These are phyloP conservation scores for Drosophila paucipuncta DNA, from an alignment of 2,888 invertebrate genomes.

Conservation along the genomic window DNA sequence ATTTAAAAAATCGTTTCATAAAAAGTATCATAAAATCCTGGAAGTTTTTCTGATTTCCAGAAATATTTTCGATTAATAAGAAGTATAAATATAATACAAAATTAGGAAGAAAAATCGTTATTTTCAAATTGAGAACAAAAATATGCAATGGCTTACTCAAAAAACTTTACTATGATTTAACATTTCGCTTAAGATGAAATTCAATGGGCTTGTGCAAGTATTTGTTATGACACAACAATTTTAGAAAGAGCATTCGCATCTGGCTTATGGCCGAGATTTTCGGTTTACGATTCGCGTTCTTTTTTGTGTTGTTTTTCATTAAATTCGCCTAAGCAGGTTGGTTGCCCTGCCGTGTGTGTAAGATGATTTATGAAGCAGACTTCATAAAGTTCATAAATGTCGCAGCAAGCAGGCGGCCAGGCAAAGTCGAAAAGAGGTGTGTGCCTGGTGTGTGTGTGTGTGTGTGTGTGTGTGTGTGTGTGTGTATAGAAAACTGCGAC, in stretches of 20 bases:
- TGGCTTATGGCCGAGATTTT: background rate
- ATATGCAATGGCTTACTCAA: background rate
- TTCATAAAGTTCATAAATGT: slow-evolving; percentile 82
- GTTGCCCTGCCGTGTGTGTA: slow-evolving; percentile 68
- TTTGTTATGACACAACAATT: background rate
- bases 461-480: slow-evolving; percentile 17
- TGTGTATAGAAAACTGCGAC: slow-evolving; percentile 24
- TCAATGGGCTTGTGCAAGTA: background rate
- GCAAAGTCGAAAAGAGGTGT: slow-evolving; percentile 64
- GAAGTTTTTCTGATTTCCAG: too few species aligned
- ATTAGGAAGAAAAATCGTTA: background rate
- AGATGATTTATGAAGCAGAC: slow-evolving; percentile 81
- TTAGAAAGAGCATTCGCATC: slow-evolving; percentile 22
- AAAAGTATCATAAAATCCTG: too few species aligned
- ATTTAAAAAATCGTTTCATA: too few species aligned
- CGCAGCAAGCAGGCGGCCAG: slow-evolving; percentile 78
- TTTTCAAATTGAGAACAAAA: rapidly evolving
- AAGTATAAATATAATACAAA: background rate
- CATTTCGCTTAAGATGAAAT: background rate
- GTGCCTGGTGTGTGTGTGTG: slow-evolving; percentile 23
- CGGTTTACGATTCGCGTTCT: slow-evolving; percentile 19
- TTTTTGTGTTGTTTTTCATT: slow-evolving; percentile 62
- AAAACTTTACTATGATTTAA: background rate
- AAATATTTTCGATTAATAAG: background rate
- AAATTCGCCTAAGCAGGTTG: slow-evolving; percentile 79